Percentiles rank a stretch among this genome's conserved stretches.
phyloP scores from a whole-genome alignment of 2,113 vertebrate genomes.

The Bettongia penicillata region DNA sequence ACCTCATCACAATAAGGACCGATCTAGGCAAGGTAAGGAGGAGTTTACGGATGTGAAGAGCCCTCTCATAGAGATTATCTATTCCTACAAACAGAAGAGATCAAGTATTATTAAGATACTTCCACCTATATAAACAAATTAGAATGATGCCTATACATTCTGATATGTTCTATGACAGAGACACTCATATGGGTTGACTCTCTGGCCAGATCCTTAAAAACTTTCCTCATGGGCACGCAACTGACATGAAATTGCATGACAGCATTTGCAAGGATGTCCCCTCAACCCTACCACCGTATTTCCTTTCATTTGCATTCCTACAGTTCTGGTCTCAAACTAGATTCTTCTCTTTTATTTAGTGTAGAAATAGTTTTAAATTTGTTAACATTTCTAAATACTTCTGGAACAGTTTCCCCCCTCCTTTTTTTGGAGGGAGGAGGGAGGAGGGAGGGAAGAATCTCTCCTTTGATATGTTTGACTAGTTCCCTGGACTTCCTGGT shows the following conservation, averaged over 20 bases:
- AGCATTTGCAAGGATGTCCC: not conserved
- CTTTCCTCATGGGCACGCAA: accelerated
- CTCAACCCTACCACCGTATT: not conserved
- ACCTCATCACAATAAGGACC: constrained; percentile 97
- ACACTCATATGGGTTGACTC: not conserved
- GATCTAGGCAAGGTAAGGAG: constrained; percentile 95
- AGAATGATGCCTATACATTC: constrained; percentile 6
- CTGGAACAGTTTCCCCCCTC: not conserved
- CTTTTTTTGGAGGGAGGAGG: not conserved
- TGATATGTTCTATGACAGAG: not conserved
- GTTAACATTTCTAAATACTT: constrained; percentile 26
- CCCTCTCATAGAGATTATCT: constrained; percentile 97
- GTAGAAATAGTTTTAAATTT: constrained; percentile 6
- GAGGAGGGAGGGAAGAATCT: not conserved
- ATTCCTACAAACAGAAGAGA: constrained; percentile 87
- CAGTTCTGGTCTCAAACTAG: not conserved
- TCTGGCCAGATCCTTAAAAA: not conserved
- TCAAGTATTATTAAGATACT: constrained; percentile 49
- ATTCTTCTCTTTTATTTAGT: not conserved
- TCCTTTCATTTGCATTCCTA: not conserved
- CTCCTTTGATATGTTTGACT: not conserved
- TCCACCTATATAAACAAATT: not conserved
- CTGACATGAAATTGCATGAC: not conserved
- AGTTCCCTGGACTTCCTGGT: not conserved
- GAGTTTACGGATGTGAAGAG: constrained; percentile 96